Percentiles rank a stretch among this genome's conserved stretches.
These are phyloP conservation scores for Pteruthius melanotis DNA, from an alignment of 2,113 vertebrate genomes.

Conservation along the genomic window DNA sequence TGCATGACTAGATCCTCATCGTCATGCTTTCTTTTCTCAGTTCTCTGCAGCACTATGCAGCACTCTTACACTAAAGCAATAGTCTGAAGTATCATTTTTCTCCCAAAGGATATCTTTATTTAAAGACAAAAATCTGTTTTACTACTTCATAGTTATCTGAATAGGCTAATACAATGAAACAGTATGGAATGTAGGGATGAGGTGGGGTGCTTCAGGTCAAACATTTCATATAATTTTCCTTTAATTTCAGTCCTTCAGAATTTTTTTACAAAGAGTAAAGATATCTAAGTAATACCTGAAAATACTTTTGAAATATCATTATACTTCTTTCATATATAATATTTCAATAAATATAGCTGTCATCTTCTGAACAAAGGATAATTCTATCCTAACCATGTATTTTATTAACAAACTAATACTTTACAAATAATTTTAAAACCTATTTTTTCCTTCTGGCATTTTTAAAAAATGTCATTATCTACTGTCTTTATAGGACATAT, in stretches of 20 bases:
- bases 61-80: background rate
- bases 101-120: background rate
- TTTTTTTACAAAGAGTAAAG: background rate
- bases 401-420: background rate
- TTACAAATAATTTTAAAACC: background rate
- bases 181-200: background rate
- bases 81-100: background rate
- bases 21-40: background rate
- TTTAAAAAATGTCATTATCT: background rate
- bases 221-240: background rate
- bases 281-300: background rate
- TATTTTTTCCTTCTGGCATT: background rate
- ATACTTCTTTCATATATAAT: background rate
- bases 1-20: background rate
- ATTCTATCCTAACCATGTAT: background rate
- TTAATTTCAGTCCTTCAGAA: background rate
- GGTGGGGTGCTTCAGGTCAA: background rate
- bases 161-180: background rate
- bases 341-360: background rate
- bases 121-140: conserved; percentile 8
- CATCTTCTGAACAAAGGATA: background rate
- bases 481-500: background rate
- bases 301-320: background rate
- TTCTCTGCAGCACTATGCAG: background rate
- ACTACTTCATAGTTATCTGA: background rate